Evolutionary conservation across 2,113 vertebrate species (phyloP), one percentile per base, ranked within the genome.

Genomic region (Panthera tigris): DNA sequence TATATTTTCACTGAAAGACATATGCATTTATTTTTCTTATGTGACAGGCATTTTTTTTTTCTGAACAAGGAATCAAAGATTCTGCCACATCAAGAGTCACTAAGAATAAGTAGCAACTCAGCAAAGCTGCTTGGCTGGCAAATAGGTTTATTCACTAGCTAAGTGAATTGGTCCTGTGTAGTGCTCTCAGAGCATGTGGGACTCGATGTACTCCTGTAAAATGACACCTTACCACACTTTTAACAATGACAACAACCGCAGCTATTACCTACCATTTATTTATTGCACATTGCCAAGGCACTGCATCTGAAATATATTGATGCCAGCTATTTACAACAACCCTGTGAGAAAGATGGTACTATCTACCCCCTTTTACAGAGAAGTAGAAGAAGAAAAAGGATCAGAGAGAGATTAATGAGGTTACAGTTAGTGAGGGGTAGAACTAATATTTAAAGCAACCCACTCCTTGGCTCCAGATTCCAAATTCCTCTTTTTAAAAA

Each of bases 1-100:
- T 71, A 9, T 41, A 82, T 86, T 78, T 88, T 96, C 52, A 87
- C 50, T 23, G 25, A 83, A 90, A 89, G 63, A 74, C 48, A 74
- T 4, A 15, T 4, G 31, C 25, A 52, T 96, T 96, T 92, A 52
- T 95, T 36, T 96, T 90, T 89, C 52, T 95, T 27, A 61, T 50
- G 18, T 23, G 45, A 85, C 71, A 12, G 71, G 76, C 52, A 25
- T 82, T 55, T 83, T 61, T 73, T 45, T 95, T 95, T 79, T 25
- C 55, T 88, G 84, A 84, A 84, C 45, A 61, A 87, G 89, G 31
- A 91, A 81, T 52, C 73, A 85, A 95, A 97, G 45, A 89, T 74
- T 71, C 65, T 90, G n/a, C 63, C 55, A 45, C 4, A 39, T 79
- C 19, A 66, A 63, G 45, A 71, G n/a, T 90, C 73, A 76, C 9